Percentiles rank a stretch among this genome's conserved stretches.
These are phyloP conservation scores for Clupea harengus DNA, from an alignment of 2,113 vertebrate genomes.

Conservation along the genomic window DNA sequence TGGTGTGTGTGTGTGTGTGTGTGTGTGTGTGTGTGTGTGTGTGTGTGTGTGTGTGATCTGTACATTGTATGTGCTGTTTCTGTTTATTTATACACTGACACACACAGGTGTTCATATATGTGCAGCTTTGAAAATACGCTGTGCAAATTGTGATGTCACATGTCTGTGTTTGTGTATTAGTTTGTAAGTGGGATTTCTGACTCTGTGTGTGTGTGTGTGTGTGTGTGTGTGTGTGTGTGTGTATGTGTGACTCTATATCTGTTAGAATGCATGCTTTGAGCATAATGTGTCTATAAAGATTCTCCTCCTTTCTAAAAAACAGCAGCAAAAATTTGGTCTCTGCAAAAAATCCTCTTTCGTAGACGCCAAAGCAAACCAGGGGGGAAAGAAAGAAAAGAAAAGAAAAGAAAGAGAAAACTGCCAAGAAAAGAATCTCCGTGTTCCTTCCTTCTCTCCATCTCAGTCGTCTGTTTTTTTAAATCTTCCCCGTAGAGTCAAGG, in stretches of 20 bases:
- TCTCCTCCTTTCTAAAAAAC: conserved; percentile 74
- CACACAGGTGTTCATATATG: conserved; percentile 71
- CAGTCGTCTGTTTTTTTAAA: conserved; percentile 44
- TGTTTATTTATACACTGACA: conserved; percentile 66
- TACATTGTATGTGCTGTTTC: conserved; percentile 25
- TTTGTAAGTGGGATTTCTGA: conserved; percentile 23
- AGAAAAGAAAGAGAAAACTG: conserved; percentile 41
- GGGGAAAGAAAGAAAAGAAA: conserved; percentile 31
- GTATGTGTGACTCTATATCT: conserved; percentile 59
- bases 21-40: conserved; percentile 41
- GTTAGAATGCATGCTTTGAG: conserved; percentile 77
- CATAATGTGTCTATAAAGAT: conserved; percentile 78
- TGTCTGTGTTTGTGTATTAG: conserved; percentile 43
- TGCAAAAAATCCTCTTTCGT: conserved; percentile 75
- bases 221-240: conserved; percentile 37
- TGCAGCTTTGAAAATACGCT: conserved; percentile 45
- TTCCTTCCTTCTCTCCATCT: conserved; percentile 66
- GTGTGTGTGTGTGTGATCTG: conserved; percentile 32
- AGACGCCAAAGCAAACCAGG: conserved; percentile 71
- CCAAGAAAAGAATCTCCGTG: conserved; percentile 56
- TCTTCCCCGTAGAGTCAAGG: conserved; percentile 73
- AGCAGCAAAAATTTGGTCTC: conserved; percentile 81
- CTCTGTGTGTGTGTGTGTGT: conserved; percentile 12
- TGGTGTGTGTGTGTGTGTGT: conserved; percentile 73
- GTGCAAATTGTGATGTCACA: conserved; percentile 38